Evolutionary conservation across 2,797 vertebrate genomes (phyloP).

Genomic region (Euthynnus affinis): DNA sequence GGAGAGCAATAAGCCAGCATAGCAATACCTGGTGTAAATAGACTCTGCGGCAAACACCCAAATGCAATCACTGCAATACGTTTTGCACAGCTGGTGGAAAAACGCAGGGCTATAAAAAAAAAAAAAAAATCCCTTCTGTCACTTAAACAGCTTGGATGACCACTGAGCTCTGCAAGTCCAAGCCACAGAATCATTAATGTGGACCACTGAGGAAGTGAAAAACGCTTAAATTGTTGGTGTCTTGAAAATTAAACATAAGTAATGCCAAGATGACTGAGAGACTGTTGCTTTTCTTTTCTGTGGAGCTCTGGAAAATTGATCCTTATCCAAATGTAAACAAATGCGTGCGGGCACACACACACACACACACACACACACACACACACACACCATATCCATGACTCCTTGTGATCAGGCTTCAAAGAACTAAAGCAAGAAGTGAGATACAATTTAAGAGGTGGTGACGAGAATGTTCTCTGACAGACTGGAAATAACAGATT

Average conservation of each 20-base stretch:
- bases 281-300: background rate
- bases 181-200: slow-evolving; percentile 16
- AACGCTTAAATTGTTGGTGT: slow-evolving; percentile 9
- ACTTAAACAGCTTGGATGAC: slow-evolving; percentile 53
- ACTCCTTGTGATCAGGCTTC: slow-evolving; percentile 35
- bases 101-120: slow-evolving; percentile 64
- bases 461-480: slow-evolving; percentile 54
- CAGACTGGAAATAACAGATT: slow-evolving; percentile 52
- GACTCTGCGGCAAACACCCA: slow-evolving; percentile 67
- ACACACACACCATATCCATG: slow-evolving; percentile 6
- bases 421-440: slow-evolving; percentile 32
- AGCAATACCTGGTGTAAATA: slow-evolving; percentile 66
- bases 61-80: slow-evolving; percentile 67
- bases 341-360: no score
- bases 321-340: slow-evolving; percentile 25
- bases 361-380: no score
- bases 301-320: slow-evolving; percentile 23
- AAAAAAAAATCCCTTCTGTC: slow-evolving; percentile 58
- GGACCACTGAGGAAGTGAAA: slow-evolving; percentile 19
- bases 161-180: slow-evolving; percentile 39
- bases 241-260: slow-evolving; percentile 6
- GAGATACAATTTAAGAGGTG: slow-evolving; percentile 49
- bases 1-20: slow-evolving; percentile 44
- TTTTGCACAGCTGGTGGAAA: slow-evolving; percentile 78
- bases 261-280: slow-evolving; percentile 6